phyloP scores from a whole-genome alignment of 2,888 invertebrate species.

The Malthinus flaveolus region DNA sequence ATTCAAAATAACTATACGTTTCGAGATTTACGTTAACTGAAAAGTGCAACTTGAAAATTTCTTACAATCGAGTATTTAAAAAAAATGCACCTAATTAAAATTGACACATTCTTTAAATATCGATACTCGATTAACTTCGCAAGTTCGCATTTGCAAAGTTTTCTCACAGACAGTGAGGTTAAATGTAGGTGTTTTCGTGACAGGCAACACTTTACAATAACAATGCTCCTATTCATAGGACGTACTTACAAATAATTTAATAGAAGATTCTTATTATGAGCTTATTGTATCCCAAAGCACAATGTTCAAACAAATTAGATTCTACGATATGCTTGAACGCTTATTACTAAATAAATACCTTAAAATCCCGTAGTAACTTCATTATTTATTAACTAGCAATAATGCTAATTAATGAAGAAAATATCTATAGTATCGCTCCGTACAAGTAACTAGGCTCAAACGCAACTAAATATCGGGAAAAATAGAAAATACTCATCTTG shows the following conservation, averaged over 20 bases:
- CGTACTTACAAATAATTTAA: constrained; percentile 28
- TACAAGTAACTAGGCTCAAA: constrained; percentile 10
- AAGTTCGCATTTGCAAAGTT: constrained; percentile 8
- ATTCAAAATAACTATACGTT: too few species aligned
- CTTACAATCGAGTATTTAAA: too few species aligned
- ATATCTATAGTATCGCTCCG: constrained; percentile 19
- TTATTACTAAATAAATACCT: constrained; percentile 22
- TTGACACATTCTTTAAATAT: too few species aligned
- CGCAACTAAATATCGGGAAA: too few species aligned
- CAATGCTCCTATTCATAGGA: constrained; percentile 24
- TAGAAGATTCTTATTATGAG: constrained; percentile 24
- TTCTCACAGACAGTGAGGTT: constrained; percentile 22
- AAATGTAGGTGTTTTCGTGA: constrained; percentile 29
- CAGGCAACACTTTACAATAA: constrained; percentile 27
- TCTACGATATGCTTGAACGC: constrained; percentile 22
- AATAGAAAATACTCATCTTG: too few species aligned
- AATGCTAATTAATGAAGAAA: constrained; percentile 23
- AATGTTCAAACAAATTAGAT: constrained; percentile 28
- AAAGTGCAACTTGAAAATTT: too few species aligned
- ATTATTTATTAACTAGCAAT: constrained; percentile 13
- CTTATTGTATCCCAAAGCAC: constrained; percentile 21
- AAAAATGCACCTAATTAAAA: too few species aligned
- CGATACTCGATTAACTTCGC: not conserved
- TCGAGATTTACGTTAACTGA: too few species aligned
- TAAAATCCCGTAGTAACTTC: constrained; percentile 13